Conservation (phyloP, 2,888 invertebrate species). For the Steinernema scapterisci region DNA sequence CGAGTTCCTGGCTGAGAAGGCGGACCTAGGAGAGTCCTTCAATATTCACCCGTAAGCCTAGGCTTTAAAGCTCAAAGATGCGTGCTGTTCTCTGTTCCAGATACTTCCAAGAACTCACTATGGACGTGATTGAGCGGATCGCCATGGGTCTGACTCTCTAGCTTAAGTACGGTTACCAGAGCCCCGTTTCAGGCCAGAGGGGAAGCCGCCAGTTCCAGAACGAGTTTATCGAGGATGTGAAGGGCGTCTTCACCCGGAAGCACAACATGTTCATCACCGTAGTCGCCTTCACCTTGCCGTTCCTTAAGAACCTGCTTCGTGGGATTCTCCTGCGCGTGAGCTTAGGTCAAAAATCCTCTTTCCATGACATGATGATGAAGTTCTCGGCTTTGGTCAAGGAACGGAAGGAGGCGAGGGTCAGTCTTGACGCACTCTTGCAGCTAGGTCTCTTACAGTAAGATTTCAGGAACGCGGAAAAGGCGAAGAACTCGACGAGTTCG, state of each 20-base stretch:
- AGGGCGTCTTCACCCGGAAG: constrained; percentile 14
- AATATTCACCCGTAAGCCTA: constrained; percentile 69
- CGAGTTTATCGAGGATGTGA: constrained; percentile 19
- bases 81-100: background rate
- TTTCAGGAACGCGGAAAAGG: constrained; percentile 13
- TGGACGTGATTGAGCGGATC: constrained; percentile 71
- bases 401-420: constrained; percentile 38
- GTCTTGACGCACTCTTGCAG: too few relatives aligned
- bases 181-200: constrained; percentile 34
- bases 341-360: constrained; percentile 1
- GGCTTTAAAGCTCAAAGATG: background rate
- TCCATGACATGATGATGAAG: constrained; percentile 31
- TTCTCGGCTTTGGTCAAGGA: constrained; percentile 39
- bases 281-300: constrained; percentile 34
- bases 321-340: background rate
- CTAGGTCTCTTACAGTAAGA: background rate
- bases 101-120: constrained; percentile 70
- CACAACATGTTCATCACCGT: constrained; percentile 10
- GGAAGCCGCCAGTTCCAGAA: constrained; percentile 38
- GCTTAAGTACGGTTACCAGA: background rate
- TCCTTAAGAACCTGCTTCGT: background rate
- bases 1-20: constrained; percentile 66
- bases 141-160: constrained; percentile 68
- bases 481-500: constrained; percentile 33
- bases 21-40: constrained; percentile 60